Evolutionary conservation across 2,888 invertebrate genomes (phyloP), one percentile per base, ranked within the genome.

Genomic region (Polydrusus cervinus): DNA sequence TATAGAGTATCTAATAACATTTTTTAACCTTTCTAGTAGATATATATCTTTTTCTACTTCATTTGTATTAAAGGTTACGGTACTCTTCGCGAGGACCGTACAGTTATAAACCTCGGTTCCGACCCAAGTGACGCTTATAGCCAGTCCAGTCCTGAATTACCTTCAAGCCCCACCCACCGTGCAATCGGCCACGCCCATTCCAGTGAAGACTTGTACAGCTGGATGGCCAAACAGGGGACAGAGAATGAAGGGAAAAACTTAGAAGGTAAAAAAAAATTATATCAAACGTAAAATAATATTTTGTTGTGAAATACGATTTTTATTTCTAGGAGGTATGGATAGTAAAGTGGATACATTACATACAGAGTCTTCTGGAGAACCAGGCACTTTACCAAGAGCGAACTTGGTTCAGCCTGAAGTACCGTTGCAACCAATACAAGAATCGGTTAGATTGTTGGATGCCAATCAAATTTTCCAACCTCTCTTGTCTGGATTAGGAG

Each of bases 381-480:
- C 81, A 87, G 86, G 88, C 88, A 91, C 87, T 85, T 89, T 76
- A 85, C 90, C 81, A 85, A 90, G 74, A 89, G 91, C 14, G 84
- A 86, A 65, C 77, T 87, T 77, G 16, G 87, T 80, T 85, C 88
- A 78, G 82, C 88, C 43, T 79, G 89, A 55, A 83, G 89, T 93
- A 83, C 92, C 91, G 81, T 87, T 93, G 76, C 93, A 93, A 86
- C 93, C 93, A 47, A 92, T 95, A 88, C 94, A 95, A 84, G 95
- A 95, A 83, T 95, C 95, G 0, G 91, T 95, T 16, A 91, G 93
- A 86, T 88, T 98, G 71, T 90, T 97, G 74, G 97, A 98, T 88
- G 97, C 98, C 3, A 97, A 97, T 88, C 91, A 96, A 62, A 96
- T 97, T 82, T 97, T 97, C 87, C 96, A 97, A 86, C 97, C 98